These are phyloP conservation scores for Drosophila demipolita DNA, from an alignment of 2,888 invertebrate genomes.

Conservation along the genomic window DNA sequence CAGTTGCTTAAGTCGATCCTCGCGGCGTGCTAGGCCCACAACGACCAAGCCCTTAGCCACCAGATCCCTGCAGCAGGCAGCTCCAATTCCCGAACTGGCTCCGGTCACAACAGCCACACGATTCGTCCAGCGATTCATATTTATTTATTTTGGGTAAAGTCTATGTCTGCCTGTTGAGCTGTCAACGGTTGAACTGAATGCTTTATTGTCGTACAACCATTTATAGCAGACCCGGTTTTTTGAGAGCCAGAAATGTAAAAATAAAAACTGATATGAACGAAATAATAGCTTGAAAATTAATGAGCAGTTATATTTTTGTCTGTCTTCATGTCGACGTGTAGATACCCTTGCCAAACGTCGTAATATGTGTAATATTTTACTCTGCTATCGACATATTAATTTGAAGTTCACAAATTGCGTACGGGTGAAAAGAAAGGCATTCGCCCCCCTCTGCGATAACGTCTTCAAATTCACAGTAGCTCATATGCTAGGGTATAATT, in stretches of 20 bases:
- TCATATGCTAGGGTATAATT: too few species aligned
- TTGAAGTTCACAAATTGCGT: neutral
- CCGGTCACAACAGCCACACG: slow-evolving; percentile 88
- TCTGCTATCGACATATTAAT: neutral
- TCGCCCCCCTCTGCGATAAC: neutral
- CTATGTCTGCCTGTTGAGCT: neutral
- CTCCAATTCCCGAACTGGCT: slow-evolving; percentile 88
- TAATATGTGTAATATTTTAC: neutral
- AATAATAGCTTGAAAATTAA: neutral
- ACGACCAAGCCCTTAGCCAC: slow-evolving; percentile 86
- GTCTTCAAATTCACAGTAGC: neutral
- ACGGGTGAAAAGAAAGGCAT: too few species aligned
- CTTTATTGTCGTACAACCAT: neutral
- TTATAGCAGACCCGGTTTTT: slow-evolving; percentile 22
- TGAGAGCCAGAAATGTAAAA: neutral
- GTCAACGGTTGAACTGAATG: slow-evolving; percentile 18
- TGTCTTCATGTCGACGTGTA: neutral
- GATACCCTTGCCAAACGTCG: neutral
- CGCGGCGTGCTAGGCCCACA: slow-evolving; percentile 86
- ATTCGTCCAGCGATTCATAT: slow-evolving; percentile 87
- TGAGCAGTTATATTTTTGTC: neutral
- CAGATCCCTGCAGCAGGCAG: slow-evolving; percentile 84
- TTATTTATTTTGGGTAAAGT: too few species aligned
- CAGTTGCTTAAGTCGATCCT: slow-evolving; percentile 83
- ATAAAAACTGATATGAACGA: neutral